Percentiles rank a stretch among this genome's conserved stretches.
phyloP scores from a whole-genome alignment of 2,797 vertebrate species.

The Ctenopoma kingsleyae region DNA sequence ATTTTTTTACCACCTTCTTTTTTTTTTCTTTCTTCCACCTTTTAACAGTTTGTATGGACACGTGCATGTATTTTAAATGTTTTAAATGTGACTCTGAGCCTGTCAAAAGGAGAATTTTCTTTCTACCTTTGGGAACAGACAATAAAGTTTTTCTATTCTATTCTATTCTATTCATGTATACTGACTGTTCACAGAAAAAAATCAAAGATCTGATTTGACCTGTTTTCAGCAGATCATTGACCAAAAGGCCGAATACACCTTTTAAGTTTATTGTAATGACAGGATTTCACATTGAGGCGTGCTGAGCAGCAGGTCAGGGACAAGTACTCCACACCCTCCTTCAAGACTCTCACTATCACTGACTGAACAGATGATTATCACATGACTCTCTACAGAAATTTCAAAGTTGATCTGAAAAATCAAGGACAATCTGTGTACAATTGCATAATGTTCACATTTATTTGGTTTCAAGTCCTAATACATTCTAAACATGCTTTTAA shows the following conservation, averaged over 20 bases:
- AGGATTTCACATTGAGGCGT: slow-evolving; percentile 29
- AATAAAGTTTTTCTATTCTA: too few species aligned
- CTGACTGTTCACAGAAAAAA: too few species aligned
- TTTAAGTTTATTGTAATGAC: slow-evolving; percentile 61
- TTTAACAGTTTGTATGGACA: too few species aligned
- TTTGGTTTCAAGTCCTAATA: slow-evolving; percentile 98
- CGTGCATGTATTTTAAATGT: too few species aligned
- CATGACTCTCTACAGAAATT: slow-evolving; percentile 9
- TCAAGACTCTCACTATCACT: slow-evolving; percentile 37
- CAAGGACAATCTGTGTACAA: slow-evolving; percentile 44
- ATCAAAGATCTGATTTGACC: neutral
- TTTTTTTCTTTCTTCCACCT: too few species aligned
- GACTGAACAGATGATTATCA: slow-evolving; percentile 19
- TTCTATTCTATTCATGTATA: too few species aligned
- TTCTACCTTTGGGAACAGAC: too few species aligned
- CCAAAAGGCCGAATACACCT: slow-evolving; percentile 21
- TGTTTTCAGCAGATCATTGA: slow-evolving; percentile 25
- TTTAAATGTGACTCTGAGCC: too few species aligned
- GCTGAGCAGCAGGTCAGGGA: slow-evolving; percentile 61
- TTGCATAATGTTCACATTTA: slow-evolving; percentile 99
- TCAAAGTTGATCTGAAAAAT: slow-evolving; percentile 14
- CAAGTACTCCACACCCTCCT: slow-evolving; percentile 25
- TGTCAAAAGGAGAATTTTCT: too few species aligned
- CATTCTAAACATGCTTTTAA: slow-evolving; percentile 98
- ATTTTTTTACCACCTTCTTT: too few species aligned